Evolutionary conservation across 2,113 vertebrate genomes (phyloP).

Genomic region (Menidia beryllina): DNA sequence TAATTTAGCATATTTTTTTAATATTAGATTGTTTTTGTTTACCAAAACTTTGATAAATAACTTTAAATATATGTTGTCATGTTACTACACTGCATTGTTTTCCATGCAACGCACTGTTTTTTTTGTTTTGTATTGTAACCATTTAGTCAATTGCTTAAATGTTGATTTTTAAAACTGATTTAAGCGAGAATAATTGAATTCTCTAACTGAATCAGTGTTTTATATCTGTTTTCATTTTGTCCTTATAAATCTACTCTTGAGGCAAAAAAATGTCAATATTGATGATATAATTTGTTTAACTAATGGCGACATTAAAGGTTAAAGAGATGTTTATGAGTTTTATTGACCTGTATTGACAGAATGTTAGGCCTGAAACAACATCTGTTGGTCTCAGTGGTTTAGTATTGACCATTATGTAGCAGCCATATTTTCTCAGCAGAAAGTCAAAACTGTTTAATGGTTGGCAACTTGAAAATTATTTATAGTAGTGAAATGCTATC

Average conservation of each 20-base stretch:
- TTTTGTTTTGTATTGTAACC: too few relatives aligned
- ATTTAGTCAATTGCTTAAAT: too few relatives aligned
- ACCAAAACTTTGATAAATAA: not conserved
- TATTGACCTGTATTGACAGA: conserved; percentile 30
- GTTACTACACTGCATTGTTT: not conserved
- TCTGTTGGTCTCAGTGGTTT: conserved; percentile 4
- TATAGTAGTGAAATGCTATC: conserved; percentile 9
- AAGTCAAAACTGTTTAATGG: not conserved
- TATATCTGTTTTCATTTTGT: not conserved
- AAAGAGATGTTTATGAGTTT: conserved; percentile 26
- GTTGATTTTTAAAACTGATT: too few relatives aligned
- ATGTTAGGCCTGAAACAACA: conserved; percentile 5
- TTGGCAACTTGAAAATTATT: not conserved
- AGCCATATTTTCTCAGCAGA: not conserved
- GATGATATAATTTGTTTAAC: conserved; percentile 3
- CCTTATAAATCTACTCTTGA: not conserved
- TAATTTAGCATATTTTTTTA: too few relatives aligned
- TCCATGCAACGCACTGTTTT: too few relatives aligned
- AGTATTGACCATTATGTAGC: conserved; percentile 5
- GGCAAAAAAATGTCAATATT: not conserved
- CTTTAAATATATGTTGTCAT: conserved; percentile 5
- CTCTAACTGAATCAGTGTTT: not conserved
- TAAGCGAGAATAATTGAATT: not conserved
- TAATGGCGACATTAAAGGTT: conserved; percentile 10
- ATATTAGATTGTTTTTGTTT: too few relatives aligned